phyloP scores from a whole-genome alignment of 2,888 invertebrate genomes.

The Torymus aiolomorphi region DNA sequence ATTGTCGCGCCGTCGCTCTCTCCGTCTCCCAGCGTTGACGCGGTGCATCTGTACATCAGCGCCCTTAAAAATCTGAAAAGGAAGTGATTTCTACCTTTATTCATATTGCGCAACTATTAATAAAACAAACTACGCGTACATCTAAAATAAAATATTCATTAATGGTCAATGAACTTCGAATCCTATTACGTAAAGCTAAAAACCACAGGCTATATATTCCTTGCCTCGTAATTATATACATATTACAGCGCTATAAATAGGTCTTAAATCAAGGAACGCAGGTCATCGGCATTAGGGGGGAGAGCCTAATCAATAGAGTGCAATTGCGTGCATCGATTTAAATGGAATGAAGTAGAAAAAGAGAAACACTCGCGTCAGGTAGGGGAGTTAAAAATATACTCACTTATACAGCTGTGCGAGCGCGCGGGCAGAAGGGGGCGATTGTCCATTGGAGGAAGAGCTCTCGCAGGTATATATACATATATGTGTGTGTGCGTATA shows the following conservation, averaged over 20 bases:
- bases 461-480: neutral
- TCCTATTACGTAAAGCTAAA: no score
- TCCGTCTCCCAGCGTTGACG: neutral
- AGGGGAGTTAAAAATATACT: slow-evolving; percentile 4
- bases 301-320: slow-evolving; percentile 30
- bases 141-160: no score
- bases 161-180: no score
- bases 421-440: slow-evolving; percentile 36
- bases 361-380: neutral
- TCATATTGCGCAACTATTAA: no score
- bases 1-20: slow-evolving; percentile 22
- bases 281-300: neutral
- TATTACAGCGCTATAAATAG: neutral
- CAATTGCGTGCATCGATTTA: slow-evolving; percentile 25
- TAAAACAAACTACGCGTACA: no score
- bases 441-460: slow-evolving; percentile 60
- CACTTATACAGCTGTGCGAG: slow-evolving; percentile 44
- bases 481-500: neutral
- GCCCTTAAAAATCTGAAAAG: no score
- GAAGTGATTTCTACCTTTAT: no score
- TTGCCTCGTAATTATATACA: neutral
- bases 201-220: neutral
- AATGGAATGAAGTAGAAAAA: neutral
- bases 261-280: no score
- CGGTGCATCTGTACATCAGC: neutral